Evolutionary conservation across 2,888 invertebrate species (phyloP).

Genomic region (Eupelmus urozonus): DNA sequence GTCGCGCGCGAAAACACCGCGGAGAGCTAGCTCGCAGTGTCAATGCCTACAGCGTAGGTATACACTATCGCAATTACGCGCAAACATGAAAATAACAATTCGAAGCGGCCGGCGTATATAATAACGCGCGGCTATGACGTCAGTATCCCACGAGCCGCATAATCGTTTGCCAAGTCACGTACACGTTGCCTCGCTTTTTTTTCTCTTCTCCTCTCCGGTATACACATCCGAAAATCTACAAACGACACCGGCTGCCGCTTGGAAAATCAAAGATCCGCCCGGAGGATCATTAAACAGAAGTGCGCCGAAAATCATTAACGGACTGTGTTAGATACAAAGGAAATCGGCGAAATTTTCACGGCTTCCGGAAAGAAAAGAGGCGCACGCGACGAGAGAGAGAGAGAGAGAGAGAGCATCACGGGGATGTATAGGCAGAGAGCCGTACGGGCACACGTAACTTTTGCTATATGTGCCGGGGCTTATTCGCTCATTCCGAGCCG

Average conservation of each 20-base stretch:
- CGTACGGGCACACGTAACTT: constrained; percentile 29
- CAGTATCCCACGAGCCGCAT: constrained; percentile 16
- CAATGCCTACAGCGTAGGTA: too few relatives aligned
- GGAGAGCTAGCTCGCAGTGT: too few relatives aligned
- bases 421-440: neutral
- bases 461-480: constrained; percentile 61
- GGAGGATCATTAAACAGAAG: neutral
- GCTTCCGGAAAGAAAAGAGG: neutral
- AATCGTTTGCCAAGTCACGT: constrained; percentile 52
- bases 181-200: neutral
- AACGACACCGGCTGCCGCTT: neutral
- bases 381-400: neutral
- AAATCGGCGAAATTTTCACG: constrained; percentile 21
- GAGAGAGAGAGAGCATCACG: neutral
- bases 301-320: neutral
- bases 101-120: constrained; percentile 28
- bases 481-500: constrained; percentile 65
- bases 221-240: neutral
- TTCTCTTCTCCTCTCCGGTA: neutral
- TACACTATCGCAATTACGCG: constrained; percentile 5
- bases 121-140: constrained; percentile 42
- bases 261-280: constrained; percentile 1
- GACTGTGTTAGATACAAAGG: neutral
- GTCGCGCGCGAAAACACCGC: too few relatives aligned
- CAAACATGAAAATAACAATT: constrained; percentile 19